Conservation (phyloP, 2,888 invertebrate genomes). For the Euphydryas editha region DNA sequence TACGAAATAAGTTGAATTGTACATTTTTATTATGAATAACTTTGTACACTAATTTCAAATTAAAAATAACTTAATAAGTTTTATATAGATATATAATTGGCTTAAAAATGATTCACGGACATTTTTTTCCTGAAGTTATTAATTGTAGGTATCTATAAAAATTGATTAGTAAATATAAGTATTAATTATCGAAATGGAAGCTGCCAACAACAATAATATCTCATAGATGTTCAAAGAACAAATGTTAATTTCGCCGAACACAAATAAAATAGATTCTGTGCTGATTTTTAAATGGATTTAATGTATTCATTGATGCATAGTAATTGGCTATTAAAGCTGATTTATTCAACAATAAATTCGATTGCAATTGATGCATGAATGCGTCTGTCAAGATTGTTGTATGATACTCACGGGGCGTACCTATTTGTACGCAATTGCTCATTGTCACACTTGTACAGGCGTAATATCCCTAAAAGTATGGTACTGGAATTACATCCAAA, state of each 20-base stretch:
- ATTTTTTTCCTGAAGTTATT: too few relatives aligned
- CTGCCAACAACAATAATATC: too few relatives aligned
- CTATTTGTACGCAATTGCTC: conserved; percentile 38
- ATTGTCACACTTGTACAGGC: conserved; percentile 37
- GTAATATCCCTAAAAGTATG: conserved; percentile 15
- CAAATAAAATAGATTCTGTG: background rate
- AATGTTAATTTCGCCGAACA: background rate
- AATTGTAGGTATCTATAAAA: too few relatives aligned
- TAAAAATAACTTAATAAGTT: too few relatives aligned
- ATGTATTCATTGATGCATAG: conserved; percentile 26
- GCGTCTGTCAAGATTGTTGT: conserved; percentile 35
- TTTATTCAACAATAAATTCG: conserved; percentile 33
- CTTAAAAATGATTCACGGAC: too few relatives aligned
- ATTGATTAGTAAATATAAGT: too few relatives aligned
- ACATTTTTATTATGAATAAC: too few relatives aligned
- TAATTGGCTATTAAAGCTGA: conserved; percentile 34
- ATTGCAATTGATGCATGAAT: conserved; percentile 39
- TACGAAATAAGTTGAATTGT: too few relatives aligned
- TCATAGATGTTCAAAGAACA: too few relatives aligned
- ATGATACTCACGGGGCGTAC: conserved; percentile 39
- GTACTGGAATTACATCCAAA: conserved; percentile 1
- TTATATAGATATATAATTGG: too few relatives aligned
- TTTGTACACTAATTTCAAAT: too few relatives aligned
- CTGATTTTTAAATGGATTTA: conserved; percentile 21
- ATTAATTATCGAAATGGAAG: too few relatives aligned